Base-by-base conservation (phyloP, 2,113 vertebrate species). In the Meles meles region DNA sequence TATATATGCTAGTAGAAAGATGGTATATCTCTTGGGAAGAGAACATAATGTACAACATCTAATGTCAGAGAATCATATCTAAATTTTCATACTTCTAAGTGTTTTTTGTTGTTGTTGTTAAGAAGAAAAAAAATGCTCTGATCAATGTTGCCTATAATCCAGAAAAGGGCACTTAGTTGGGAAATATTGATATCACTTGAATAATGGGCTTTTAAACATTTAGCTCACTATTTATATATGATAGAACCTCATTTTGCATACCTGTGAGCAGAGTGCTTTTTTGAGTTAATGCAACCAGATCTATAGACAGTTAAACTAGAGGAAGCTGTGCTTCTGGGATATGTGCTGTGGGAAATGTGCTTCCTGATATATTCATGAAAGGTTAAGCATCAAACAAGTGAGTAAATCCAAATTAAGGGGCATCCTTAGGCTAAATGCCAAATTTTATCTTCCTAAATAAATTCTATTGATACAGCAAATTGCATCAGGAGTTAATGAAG, bases 201-300 rank as follows among this genome's bases (percentile, higher is more conserved):
- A 67, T 95, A 89, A 96, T 31, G 88, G 34, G 2, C 13, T 97
- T 98, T 97, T 83, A 92, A 85, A 71, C 67, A 86, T 94, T 98
- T 94, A 59, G 21, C 77, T 97, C 82, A 96, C n/a, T 80, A 49
- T 93, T 95, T 97, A 55, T 72, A 49, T 83, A 96, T 88, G 11
- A 6, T 77, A 82, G 25, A 44, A 55, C 13, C 89, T 90, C 42
- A 20, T 63, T 96, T 88, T 88, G 42, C 20, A 82, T 29, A 97
- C 18, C 65, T 86, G 13, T 31, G 86, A 80, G 76, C 81, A 93
- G 83, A 97, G 47, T 69, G 1, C 83, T 94, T 96, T 94, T 93
- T 55, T 57, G 65, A 59, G 85, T 97, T 94, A 88, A 27, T 67
- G 47, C 88, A 93, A 44, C 5, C 59, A 39, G 83, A 90, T 8